phyloP scores from a whole-genome alignment of 2,888 invertebrate genomes.

The Drosophila phalerata region DNA sequence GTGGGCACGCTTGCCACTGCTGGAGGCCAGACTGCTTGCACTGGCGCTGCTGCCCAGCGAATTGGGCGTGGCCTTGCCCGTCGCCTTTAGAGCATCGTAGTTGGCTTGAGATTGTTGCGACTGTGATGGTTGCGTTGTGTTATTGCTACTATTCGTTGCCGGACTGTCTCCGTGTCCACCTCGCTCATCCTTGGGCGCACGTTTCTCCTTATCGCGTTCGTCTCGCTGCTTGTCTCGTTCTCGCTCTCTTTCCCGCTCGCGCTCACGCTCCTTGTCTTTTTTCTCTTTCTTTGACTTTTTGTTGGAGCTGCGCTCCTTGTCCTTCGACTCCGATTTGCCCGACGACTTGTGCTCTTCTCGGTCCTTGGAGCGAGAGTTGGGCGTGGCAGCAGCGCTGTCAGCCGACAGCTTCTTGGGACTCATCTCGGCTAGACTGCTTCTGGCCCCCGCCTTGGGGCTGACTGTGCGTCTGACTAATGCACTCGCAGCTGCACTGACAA shows the following conservation, averaged over 20 bases:
- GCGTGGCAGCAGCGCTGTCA: constrained; percentile 40
- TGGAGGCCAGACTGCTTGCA: constrained; percentile 48
- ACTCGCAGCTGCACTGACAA: constrained; percentile 21
- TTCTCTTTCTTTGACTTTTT: constrained; percentile 87
- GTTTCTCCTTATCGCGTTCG: constrained; percentile 82
- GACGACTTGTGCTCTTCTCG: constrained; percentile 67
- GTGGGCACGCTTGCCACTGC: constrained; percentile 42
- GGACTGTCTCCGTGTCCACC: constrained; percentile 53
- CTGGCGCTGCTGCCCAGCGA: constrained; percentile 67
- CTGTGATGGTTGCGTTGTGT: constrained; percentile 12
- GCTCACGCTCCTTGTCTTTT: constrained; percentile 87
- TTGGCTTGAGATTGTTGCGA: constrained; percentile 37
- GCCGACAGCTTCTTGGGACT: constrained; percentile 63
- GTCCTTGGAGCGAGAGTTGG: constrained; percentile 70
- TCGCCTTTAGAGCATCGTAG: constrained; percentile 41
- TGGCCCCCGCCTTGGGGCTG: constrained; percentile 62
- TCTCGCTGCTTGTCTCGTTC: constrained; percentile 86
- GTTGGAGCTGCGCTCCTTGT: constrained; percentile 80
- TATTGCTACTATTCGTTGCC: constrained; percentile 31
- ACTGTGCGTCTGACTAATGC: constrained; percentile 63
- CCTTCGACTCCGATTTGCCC: constrained; percentile 66
- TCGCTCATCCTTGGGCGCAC: constrained; percentile 65
- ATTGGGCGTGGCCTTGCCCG: constrained; percentile 67
- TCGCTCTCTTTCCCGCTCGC: constrained; percentile 86
- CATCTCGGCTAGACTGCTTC: constrained; percentile 57